Evolutionary conservation across 2,888 invertebrate species (phyloP), one percentile per base, ranked within the genome.

Genomic region (Scaeva pyrastri): DNA sequence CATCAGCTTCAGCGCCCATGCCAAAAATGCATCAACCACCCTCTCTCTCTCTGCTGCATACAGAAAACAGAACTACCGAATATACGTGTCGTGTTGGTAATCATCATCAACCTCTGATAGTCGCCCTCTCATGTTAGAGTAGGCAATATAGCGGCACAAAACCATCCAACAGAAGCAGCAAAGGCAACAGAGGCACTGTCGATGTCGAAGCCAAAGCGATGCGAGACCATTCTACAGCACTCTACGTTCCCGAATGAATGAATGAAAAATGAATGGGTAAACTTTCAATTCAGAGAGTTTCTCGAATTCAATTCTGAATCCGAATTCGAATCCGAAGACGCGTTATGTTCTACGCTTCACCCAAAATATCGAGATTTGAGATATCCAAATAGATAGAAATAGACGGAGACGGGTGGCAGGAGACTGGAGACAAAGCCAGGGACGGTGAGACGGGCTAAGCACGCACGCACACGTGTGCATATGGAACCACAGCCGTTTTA

Each of bases 21-120:
- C 74, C 58, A 71, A 82, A 81, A 86, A 66, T 78, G 74, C 82
- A 78, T 56, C 70, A 73, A 48, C 85, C 76, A 80, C 85, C 85
- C 39, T 39, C 39, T 31, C 41, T 60, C 84, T 85, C 72, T 58
- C 58, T 58, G 50, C 36, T 12, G 10, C 3, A 23, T 55, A 31
- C 55, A 68, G 21, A 10, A 21, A 41, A 60, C 50, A 66, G 41
- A 79, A 31, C 66, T 31, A 31, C 31, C 31, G 31, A 31, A 5
- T 31, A 31, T 31, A n/a, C n/a, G n/a, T 41, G 73, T n/a, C 58
- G 75, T 70, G 66, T 26, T 77, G 74, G 73, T 70, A 73, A 84
- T 64, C 79, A 74, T 43, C 43, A 68, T 60, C 60, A 60, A 23
- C 36, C 41, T 58, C 56, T 50, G 36, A 50, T 26, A 68, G 62